Conservation (phyloP, 2,113 vertebrate genomes). For the Phocoena sinus region DNA sequence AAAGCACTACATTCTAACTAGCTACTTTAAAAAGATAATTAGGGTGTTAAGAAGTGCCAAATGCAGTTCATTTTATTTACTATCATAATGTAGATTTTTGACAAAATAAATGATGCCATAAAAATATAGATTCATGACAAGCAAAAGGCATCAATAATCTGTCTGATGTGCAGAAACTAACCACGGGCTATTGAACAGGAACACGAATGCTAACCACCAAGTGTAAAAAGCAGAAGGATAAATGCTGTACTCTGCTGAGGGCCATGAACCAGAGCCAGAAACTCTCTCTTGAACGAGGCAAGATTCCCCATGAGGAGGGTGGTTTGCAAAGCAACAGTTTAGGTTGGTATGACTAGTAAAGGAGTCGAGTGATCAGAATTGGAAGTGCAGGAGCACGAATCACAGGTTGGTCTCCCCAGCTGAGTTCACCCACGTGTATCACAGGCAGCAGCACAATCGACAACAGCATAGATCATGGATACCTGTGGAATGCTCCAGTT, state of each 20-base stretch:
- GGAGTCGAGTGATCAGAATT: not conserved
- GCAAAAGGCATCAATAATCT: not conserved
- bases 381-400: not conserved
- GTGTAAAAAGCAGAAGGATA: not conserved
- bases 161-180: not conserved
- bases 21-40: conserved; percentile 11
- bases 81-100: conserved; percentile 30
- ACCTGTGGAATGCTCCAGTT: not conserved
- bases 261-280: not conserved
- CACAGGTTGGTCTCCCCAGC: not conserved
- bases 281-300: not conserved
- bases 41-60: not conserved
- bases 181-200: not conserved
- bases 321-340: not conserved
- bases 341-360: not conserved
- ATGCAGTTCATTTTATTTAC: not conserved
- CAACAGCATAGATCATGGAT: not conserved
- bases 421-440: not conserved
- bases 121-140: not conserved
- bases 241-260: not conserved
- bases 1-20: not conserved
- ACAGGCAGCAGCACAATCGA: not conserved
- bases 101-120: not conserved
- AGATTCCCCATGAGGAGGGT: not conserved
- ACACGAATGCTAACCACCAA: not conserved